phyloP scores from a whole-genome alignment of 2,113 vertebrate species.

The Harpagus bidentatus region DNA sequence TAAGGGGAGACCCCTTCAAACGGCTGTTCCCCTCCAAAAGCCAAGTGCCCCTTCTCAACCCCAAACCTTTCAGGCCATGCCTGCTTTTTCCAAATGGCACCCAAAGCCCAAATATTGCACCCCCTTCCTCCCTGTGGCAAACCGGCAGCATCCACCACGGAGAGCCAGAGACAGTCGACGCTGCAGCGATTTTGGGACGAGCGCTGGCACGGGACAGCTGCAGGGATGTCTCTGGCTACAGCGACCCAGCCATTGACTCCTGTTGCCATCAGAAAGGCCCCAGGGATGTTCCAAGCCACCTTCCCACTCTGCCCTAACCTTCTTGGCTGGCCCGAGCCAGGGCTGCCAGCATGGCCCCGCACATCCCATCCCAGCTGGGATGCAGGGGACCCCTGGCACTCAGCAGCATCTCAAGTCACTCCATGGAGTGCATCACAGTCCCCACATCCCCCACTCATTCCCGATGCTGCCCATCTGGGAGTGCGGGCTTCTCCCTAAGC shows the following conservation, averaged over 20 bases:
- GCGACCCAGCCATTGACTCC: not conserved
- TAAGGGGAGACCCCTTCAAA: not conserved
- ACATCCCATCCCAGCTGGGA: not conserved
- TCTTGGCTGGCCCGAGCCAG: not conserved
- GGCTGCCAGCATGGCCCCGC: fast-evolving
- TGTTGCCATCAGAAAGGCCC: not conserved
- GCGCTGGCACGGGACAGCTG: fast-evolving
- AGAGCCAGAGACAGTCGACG: fast-evolving
- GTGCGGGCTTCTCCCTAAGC: fast-evolving
- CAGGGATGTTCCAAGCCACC: not conserved
- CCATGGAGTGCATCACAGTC: not conserved
- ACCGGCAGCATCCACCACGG: fast-evolving
- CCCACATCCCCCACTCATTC: not conserved
- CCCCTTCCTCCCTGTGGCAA: not conserved
- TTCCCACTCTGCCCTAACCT: not conserved
- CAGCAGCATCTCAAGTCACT: not conserved
- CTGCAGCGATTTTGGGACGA: fast-evolving
- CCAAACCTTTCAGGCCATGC: not conserved
- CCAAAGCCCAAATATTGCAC: fast-evolving
- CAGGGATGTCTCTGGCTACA: fast-evolving
- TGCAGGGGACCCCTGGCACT: fast-evolving
- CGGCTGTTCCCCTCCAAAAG: not conserved
- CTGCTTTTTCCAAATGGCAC: not conserved
- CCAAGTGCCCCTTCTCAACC: not conserved
- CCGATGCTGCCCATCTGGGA: fast-evolving